These are phyloP conservation scores for Micoletzkya japonica DNA, from an alignment of 2,888 invertebrate species.

Conservation along the genomic window DNA sequence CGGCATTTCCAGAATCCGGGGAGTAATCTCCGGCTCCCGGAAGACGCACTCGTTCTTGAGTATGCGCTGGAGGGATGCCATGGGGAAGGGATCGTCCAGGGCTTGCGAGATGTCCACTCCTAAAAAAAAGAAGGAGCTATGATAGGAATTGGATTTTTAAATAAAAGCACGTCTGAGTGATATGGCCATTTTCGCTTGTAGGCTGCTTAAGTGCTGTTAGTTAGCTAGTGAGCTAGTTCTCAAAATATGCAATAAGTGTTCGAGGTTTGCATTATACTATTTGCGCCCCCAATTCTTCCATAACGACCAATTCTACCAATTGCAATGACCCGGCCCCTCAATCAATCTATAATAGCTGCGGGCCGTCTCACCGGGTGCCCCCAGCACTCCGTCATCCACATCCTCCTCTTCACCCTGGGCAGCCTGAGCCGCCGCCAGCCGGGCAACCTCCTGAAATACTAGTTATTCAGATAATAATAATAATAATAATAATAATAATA, in stretches of 20 bases:
- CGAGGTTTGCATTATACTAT: no score
- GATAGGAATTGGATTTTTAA: no score
- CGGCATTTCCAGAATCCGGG: no score
- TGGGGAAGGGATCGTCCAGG: neutral
- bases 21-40: no score
- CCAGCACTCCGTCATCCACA: neutral
- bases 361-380: neutral
- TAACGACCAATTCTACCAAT: no score
- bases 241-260: no score
- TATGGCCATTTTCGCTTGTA: no score
- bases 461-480: neutral
- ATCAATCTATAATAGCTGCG: neutral
- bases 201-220: no score
- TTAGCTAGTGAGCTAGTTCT: no score
- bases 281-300: no score
- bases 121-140: neutral
- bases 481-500: no score
- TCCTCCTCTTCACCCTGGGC: neutral
- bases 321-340: no score
- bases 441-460: neutral
- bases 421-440: conserved; percentile 3
- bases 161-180: neutral
- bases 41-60: neutral
- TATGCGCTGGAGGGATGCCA: neutral
- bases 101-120: conserved; percentile 7